These are phyloP conservation scores for Peromyscus melanophrys DNA, from an alignment of 2,797 vertebrate genomes.

Conservation along the genomic window DNA sequence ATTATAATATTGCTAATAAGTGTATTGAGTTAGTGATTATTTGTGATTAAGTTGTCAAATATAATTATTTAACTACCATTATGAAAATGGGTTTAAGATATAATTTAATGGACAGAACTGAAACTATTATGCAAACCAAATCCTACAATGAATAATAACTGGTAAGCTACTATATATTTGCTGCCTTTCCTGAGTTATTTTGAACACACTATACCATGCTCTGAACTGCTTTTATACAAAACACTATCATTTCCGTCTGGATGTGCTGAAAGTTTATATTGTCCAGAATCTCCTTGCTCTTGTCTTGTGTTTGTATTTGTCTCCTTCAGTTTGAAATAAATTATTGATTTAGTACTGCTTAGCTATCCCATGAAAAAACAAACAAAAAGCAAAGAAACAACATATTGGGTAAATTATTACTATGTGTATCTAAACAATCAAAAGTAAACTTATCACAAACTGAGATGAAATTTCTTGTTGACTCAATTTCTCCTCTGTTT, in stretches of 20 bases:
- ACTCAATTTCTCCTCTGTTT: neutral
- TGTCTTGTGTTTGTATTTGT: neutral
- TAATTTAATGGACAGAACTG: neutral
- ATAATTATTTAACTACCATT: neutral
- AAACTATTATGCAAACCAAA: neutral
- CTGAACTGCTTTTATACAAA: neutral
- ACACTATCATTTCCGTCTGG: neutral
- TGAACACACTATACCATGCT: neutral
- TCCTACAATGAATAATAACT: neutral
- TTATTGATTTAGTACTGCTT: neutral
- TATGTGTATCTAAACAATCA: neutral
- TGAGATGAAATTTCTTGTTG: neutral
- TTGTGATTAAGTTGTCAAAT: neutral
- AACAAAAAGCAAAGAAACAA: accelerated
- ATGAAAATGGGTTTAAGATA: neutral
- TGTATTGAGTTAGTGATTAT: neutral
- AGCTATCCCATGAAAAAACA: neutral
- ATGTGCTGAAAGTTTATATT: neutral
- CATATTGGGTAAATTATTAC: neutral
- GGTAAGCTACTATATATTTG: neutral
- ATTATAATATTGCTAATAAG: neutral
- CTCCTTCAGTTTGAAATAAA: neutral
- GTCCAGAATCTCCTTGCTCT: neutral
- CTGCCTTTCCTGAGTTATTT: neutral
- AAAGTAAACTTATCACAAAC: neutral